Percentiles rank a stretch among this genome's conserved stretches.
Conservation (phyloP, 23 tunicate species). For the Styela plicata region DNA sequence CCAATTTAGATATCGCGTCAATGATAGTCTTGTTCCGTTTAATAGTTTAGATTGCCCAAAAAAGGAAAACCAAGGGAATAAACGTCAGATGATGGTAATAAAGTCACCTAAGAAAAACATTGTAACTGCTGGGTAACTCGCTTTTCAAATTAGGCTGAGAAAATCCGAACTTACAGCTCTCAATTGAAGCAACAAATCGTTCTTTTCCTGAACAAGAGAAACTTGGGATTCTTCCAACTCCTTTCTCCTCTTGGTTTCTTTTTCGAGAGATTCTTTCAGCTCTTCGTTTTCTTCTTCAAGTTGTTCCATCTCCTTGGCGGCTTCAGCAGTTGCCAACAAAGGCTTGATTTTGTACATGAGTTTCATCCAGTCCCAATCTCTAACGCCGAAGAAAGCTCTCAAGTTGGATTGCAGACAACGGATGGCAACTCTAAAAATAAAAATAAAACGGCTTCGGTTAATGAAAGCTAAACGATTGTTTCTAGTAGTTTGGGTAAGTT, state of each 20-base stretch:
- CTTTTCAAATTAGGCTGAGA: no score
- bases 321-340: slow-evolving; percentile 89
- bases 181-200: slow-evolving; percentile 15
- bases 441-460: slow-evolving; percentile 21
- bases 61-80: no score
- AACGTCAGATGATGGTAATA: no score
- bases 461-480: no score
- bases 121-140: no score
- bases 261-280: slow-evolving; percentile 78
- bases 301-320: slow-evolving; percentile 86
- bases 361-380: slow-evolving; percentile 97
- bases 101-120: no score
- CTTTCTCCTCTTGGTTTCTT: slow-evolving; percentile 76
- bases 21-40: no score
- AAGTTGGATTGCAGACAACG: slow-evolving; percentile 85
- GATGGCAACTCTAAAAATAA: slow-evolving; percentile 61
- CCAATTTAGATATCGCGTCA: no score
- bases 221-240: slow-evolving; percentile 34
- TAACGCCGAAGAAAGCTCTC: slow-evolving; percentile 82
- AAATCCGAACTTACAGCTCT: slow-evolving; percentile 19
- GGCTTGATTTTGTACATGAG: slow-evolving; percentile 95
- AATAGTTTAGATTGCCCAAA: no score
- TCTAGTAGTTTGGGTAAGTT: no score
- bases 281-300: slow-evolving; percentile 74
- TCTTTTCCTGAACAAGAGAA: slow-evolving; percentile 26